phyloP scores from a whole-genome alignment of 2,797 vertebrate genomes.

The Coregonus ussuriensis region DNA sequence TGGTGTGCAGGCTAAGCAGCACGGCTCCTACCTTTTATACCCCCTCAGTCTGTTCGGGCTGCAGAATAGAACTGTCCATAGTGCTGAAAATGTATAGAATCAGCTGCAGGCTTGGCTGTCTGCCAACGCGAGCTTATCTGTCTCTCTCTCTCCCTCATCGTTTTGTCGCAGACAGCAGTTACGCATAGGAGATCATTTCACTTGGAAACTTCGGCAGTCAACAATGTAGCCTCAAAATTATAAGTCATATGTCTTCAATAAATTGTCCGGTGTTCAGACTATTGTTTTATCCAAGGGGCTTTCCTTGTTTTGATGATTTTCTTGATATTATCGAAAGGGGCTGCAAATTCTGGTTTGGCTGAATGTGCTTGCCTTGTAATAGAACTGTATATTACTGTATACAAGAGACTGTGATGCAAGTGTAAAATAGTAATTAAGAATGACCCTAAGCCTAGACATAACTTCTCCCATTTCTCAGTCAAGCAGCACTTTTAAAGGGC shows the following conservation, averaged over 20 bases:
- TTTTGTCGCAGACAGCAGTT: constrained; percentile 44
- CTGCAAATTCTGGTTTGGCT: background rate
- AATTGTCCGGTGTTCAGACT: background rate
- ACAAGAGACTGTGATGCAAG: background rate
- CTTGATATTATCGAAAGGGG: background rate
- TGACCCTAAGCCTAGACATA: background rate
- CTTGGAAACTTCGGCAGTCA: background rate
- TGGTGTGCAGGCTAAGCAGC: constrained; percentile 15
- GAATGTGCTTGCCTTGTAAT: background rate
- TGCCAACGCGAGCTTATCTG: background rate
- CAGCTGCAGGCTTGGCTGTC: constrained; percentile 55
- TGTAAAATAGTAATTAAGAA: background rate
- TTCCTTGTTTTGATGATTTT: background rate
- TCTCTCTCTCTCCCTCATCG: constrained; percentile 35
- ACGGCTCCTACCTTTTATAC: constrained; percentile 56
- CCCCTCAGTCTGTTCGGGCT: constrained; percentile 46
- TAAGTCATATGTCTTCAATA: background rate
- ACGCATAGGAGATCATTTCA: constrained; percentile 15
- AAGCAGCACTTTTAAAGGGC: no score
- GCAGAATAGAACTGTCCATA: constrained; percentile 69
- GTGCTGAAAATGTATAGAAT: constrained; percentile 67
- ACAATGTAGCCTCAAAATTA: background rate
- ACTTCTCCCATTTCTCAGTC: constrained; percentile 14
- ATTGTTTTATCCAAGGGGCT: background rate
- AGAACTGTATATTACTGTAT: background rate